These are phyloP conservation scores for Falco rusticolus DNA, from an alignment of 2,797 vertebrate species.

Conservation along the genomic window DNA sequence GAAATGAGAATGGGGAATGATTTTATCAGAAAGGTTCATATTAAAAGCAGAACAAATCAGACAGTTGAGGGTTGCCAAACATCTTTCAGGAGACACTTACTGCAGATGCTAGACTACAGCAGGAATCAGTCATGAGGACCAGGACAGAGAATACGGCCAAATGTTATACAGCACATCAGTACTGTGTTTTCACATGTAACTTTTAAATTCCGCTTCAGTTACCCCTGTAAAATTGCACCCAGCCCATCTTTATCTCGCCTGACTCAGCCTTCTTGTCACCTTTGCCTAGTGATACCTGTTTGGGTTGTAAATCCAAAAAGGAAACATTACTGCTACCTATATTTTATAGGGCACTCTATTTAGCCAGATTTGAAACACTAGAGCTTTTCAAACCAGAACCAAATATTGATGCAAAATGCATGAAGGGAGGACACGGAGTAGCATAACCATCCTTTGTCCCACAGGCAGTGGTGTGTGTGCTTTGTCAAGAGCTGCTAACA, in stretches of 20 bases:
- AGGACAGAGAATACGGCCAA: neutral
- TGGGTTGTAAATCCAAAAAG: neutral
- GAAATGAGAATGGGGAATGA: neutral
- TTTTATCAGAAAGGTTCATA: neutral
- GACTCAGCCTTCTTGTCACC: neutral
- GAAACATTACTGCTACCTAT: neutral
- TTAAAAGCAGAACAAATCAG: neutral
- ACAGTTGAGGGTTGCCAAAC: neutral
- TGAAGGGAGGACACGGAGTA: neutral
- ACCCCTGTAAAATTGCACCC: neutral
- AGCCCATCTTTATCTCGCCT: neutral
- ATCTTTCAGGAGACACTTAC: neutral
- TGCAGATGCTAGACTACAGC: neutral
- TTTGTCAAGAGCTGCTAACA: neutral
- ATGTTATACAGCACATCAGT: neutral
- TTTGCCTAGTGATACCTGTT: neutral
- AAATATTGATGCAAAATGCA: neutral
- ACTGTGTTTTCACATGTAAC: neutral
- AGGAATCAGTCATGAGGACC: neutral
- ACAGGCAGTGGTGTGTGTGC: rapidly evolving
- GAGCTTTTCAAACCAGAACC: neutral
- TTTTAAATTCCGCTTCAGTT: neutral
- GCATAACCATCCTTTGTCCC: neutral
- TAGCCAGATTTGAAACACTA: neutral
- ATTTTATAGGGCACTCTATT: neutral